These are phyloP conservation scores for Polypterus senegalus DNA, from an alignment of 2,113 vertebrate genomes.

Conservation along the genomic window DNA sequence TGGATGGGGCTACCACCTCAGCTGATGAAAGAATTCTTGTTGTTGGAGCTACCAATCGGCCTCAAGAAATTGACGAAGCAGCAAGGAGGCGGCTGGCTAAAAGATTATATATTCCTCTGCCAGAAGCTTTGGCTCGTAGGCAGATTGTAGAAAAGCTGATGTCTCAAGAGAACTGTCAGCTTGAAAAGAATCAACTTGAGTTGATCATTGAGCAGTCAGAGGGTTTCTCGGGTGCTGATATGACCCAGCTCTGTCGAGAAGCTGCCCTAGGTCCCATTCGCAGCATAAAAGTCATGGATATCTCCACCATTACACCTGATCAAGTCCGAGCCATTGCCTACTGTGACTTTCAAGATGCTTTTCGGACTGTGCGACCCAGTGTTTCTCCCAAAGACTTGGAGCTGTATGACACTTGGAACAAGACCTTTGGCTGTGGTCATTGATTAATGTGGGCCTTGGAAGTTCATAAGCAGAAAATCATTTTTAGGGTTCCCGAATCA, in stretches of 20 bases:
- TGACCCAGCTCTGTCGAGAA: conserved; percentile 88
- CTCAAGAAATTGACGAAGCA: conserved; percentile 91
- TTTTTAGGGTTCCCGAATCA: no score
- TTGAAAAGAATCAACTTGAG: conserved; percentile 55
- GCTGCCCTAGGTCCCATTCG: conserved; percentile 90
- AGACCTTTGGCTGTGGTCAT: conserved; percentile 79
- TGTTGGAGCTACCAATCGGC: conserved; percentile 88
- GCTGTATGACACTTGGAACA: conserved; percentile 84
- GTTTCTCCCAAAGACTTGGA: conserved; percentile 77
- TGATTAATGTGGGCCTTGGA: conserved; percentile 26
- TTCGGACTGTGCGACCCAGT: conserved; percentile 72
- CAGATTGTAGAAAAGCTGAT: conserved; percentile 77
- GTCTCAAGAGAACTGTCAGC: conserved; percentile 60
- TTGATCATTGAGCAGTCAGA: conserved; percentile 53
- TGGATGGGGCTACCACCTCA: conserved; percentile 83
- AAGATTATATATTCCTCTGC: conserved; percentile 84
- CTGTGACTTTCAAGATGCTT: conserved; percentile 72
- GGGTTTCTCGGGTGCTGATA: conserved; percentile 87
- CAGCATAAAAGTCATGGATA: conserved; percentile 68
- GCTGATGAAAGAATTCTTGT: conserved; percentile 86
- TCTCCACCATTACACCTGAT: conserved; percentile 69
- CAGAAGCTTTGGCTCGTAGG: conserved; percentile 61
- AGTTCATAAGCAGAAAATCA: background rate
- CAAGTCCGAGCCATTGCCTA: conserved; percentile 75
- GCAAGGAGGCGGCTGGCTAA: conserved; percentile 80